These are phyloP conservation scores for Lasaia peninsularis DNA, from an alignment of 1,140 invertebrate genomes.

Conservation along the genomic window DNA sequence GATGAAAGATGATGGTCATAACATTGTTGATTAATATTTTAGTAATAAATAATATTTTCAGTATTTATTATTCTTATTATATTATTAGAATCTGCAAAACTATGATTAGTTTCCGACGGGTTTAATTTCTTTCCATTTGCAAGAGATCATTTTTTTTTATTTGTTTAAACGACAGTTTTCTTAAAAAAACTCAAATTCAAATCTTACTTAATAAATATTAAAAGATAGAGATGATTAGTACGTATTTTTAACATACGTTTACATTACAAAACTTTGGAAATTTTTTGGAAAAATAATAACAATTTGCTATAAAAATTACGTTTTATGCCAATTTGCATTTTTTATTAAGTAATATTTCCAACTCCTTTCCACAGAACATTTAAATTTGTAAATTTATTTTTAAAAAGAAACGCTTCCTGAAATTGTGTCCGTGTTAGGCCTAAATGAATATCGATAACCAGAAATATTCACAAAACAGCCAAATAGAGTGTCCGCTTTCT, in stretches of 20 bases:
- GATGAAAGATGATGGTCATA: background rate
- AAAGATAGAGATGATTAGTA: background rate
- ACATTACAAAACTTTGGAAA: background rate
- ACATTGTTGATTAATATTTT: background rate
- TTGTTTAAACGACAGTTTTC: background rate
- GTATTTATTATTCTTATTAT: background rate
- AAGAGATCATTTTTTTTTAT: background rate
- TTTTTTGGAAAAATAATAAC: background rate
- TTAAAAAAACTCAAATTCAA: background rate
- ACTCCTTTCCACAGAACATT: background rate
- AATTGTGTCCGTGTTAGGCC: slow-evolving; percentile 1
- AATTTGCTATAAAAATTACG: background rate
- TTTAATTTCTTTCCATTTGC: background rate
- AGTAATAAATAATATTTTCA: background rate
- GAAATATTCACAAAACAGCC: background rate
- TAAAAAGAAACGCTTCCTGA: background rate
- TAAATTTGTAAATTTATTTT: background rate
- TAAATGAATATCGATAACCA: background rate
- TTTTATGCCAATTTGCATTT: background rate
- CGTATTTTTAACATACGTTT: background rate
- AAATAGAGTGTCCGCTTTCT: background rate
- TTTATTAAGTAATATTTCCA: background rate
- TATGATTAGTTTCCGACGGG: slow-evolving; percentile 1
- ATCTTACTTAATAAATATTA: background rate
- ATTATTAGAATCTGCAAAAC: slow-evolving; percentile 1